Conservation (phyloP, 2,888 invertebrate species). For the Synanthedon myopaeformis region DNA sequence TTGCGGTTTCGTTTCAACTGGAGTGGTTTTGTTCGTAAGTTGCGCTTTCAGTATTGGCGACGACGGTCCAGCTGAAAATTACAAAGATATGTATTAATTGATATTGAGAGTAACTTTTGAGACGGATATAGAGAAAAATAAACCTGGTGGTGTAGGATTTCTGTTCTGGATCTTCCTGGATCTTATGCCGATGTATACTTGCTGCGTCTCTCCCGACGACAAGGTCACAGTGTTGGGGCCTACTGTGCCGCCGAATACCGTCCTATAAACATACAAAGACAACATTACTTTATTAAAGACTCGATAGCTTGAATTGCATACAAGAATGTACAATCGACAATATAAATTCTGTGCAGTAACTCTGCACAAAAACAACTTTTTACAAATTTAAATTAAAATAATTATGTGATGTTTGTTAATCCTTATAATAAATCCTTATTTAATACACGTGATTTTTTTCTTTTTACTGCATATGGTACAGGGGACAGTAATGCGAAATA, state of each 20-base stretch:
- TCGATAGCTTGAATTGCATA: background rate
- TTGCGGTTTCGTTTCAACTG: conserved; percentile 40
- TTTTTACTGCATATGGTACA: no score
- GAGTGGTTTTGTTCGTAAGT: conserved; percentile 68
- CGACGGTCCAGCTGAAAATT: conserved; percentile 65
- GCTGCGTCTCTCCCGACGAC: conserved; percentile 70
- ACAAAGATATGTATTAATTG: background rate
- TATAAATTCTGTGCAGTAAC: no score
- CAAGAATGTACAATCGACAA: background rate
- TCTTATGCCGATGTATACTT: conserved; percentile 68
- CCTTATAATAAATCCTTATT: no score
- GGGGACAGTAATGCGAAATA: no score
- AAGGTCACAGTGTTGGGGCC: conserved; percentile 81
- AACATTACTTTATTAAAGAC: conserved; percentile 6
- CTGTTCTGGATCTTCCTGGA: conserved; percentile 29
- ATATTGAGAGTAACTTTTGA: no score
- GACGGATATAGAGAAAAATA: conserved; percentile 1
- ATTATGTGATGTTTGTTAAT: no score
- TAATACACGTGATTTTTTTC: no score
- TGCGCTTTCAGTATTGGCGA: conserved; percentile 89
- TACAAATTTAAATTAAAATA: no score
- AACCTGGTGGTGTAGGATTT: conserved; percentile 33
- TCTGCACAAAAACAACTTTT: no score
- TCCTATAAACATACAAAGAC: conserved; percentile 52
- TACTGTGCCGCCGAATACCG: conserved; percentile 84